phyloP scores from a whole-genome alignment of 2,113 vertebrate genomes.

The Aphelocoma coerulescens region DNA sequence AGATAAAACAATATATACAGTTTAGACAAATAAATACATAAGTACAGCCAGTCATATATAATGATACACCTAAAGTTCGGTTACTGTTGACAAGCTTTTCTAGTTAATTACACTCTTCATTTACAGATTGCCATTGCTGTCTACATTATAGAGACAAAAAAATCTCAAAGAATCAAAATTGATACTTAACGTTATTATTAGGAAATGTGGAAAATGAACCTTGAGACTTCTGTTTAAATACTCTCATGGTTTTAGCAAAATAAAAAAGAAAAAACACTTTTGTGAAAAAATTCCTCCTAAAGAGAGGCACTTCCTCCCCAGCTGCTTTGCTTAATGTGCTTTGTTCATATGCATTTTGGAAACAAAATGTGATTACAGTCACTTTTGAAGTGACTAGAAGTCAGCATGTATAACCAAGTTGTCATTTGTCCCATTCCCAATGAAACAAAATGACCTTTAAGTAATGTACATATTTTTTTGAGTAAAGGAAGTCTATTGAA shows the following conservation, averaged over 20 bases:
- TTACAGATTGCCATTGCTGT: constrained; percentile 68
- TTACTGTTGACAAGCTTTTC: constrained; percentile 70
- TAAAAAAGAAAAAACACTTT: neutral
- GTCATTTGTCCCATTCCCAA: constrained; percentile 22
- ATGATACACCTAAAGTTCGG: constrained; percentile 68
- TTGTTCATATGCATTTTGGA: constrained; percentile 41
- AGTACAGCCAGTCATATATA: constrained; percentile 78
- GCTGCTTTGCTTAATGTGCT: constrained; percentile 29
- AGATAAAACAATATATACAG: constrained; percentile 79
- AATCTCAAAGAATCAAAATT: constrained; percentile 42
- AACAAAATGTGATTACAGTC: constrained; percentile 41
- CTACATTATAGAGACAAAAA: constrained; percentile 51
- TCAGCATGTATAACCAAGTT: neutral
- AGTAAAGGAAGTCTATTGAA: constrained; percentile 14
- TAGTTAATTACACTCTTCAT: constrained; percentile 71
- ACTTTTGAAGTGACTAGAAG: constrained; percentile 32
- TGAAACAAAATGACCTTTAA: constrained; percentile 50
- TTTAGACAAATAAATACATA: constrained; percentile 82
- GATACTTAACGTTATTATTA: constrained; percentile 36
- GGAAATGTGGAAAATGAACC: constrained; percentile 64
- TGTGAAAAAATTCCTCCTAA: constrained; percentile 57
- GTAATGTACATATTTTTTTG: neutral
- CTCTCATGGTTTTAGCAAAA: constrained; percentile 24
- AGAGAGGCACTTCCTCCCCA: constrained; percentile 13
- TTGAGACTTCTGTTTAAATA: constrained; percentile 52